Evolutionary conservation across 1,140 invertebrate genomes (phyloP).

Genomic region (Melanaphis sacchari): DNA sequence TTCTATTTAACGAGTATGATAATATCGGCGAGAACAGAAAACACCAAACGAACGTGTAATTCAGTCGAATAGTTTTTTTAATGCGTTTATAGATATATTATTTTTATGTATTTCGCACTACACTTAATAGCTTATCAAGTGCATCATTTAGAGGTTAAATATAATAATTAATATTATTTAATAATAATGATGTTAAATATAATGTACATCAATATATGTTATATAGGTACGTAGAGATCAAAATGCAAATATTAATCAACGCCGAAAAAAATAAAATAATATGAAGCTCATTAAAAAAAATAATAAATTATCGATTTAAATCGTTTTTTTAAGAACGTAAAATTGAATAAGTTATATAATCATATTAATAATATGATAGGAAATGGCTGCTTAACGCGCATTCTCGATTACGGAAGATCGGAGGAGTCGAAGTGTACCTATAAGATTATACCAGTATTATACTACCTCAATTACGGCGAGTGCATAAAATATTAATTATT

Average conservation of each 20-base stretch:
- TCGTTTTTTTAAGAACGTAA: neutral
- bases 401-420: neutral
- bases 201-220: neutral
- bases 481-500: slow-evolving; percentile 11
- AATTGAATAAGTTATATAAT: neutral
- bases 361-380: slow-evolving; percentile 5
- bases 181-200: neutral
- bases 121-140: neutral
- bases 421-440: neutral
- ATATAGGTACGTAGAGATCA: neutral
- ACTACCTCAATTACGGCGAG: neutral
- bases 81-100: neutral
- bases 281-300: neutral
- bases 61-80: neutral
- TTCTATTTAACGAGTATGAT: neutral
- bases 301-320: slow-evolving; percentile 4
- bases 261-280: neutral
- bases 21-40: neutral
- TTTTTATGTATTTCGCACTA: neutral
- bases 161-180: neutral
- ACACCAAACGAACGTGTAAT: neutral
- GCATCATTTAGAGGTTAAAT: neutral
- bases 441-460: neutral
- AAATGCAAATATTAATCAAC: neutral
- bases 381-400: neutral